Evolutionary conservation across 1,140 invertebrate genomes (phyloP), one percentile per base, ranked within the genome.

Genomic region (Drosophila carrolli): DNA sequence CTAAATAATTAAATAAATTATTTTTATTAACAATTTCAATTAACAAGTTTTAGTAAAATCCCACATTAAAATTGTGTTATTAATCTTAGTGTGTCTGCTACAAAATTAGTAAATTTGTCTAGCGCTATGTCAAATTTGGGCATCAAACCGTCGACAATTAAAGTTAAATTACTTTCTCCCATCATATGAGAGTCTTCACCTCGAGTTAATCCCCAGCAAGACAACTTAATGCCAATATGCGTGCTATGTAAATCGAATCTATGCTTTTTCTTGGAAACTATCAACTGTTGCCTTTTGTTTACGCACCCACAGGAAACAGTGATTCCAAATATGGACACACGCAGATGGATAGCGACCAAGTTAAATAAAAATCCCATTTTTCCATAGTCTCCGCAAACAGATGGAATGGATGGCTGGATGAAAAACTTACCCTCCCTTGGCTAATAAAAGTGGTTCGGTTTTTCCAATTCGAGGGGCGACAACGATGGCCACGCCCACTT

Each of bases 401-500:
- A 50, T 59, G 70, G 75, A 59, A 14, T 60, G 70, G 32, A 50
- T 62, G 44, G 35, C 51, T 56, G 53, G 8, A 11, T 40, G 38
- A 13, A 27, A 48, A 23, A 29, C 43, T 11, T 27, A 2, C 32
- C 43, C 37, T 13, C 59, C 53, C 56, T 55, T 46, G 74, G 82
- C 82, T 86, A 86, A 86, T 86, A 86, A 82, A 86, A 88, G 66
- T 88, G 78, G 71, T 79, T 71, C 82, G 63, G 65, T 78, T 88
- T 85, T 82, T 88, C 65, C 81, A 76, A 80, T 81, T 79, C 71
- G 65, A 79, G 78, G 71, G 76, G 60, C 63, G 65, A 35, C 56
- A 59, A 53, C 41, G 59, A 47, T 44, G 55, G 40, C 55, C 32
- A 58, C 47, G 46, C 29, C 48, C 59, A 62, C 50, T 51, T 10